A percentile compares a stretch with the other conserved stretches of the same genome.
Conservation (phyloP, 2,113 vertebrate genomes). For the Cheirogaleus medius region DNA sequence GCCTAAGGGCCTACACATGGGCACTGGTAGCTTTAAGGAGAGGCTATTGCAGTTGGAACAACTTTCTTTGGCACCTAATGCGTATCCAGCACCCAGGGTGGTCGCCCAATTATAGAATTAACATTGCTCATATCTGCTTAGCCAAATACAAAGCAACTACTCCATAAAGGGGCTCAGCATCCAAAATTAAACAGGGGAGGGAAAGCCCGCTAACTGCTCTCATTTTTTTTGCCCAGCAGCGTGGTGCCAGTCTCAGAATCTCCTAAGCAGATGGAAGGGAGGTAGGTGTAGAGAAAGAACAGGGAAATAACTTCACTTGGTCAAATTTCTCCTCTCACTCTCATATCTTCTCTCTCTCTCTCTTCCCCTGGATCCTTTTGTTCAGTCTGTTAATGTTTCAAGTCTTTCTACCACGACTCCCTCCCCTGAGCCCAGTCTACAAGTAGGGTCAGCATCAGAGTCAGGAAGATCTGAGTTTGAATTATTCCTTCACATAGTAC, state of each 20-base stretch:
- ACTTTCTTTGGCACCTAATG: slow-evolving; percentile 1
- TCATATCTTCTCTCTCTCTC: background rate
- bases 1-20: slow-evolving; percentile 33
- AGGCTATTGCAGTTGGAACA: slow-evolving; percentile 30
- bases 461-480: background rate
- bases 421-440: background rate
- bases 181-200: slow-evolving; percentile 38
- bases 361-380: background rate
- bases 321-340: background rate
- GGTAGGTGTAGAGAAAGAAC: background rate
- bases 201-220: slow-evolving; percentile 47
- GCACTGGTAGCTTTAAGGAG: background rate
- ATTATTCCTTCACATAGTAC: background rate
- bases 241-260: slow-evolving; percentile 53
- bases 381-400: background rate
- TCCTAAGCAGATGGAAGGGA: slow-evolving; percentile 70
- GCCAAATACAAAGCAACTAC: slow-evolving; percentile 51
- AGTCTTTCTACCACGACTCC: background rate
- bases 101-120: slow-evolving; percentile 69
- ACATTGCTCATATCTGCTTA: slow-evolving; percentile 50
- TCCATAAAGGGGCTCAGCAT: slow-evolving; percentile 17
- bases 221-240: slow-evolving; percentile 40
- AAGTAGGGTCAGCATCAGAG: background rate
- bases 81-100: slow-evolving; percentile 50
- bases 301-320: slow-evolving; percentile 14